phyloP scores from a whole-genome alignment of 92 coral and sea anemone genomes.

The Porites lobata region DNA sequence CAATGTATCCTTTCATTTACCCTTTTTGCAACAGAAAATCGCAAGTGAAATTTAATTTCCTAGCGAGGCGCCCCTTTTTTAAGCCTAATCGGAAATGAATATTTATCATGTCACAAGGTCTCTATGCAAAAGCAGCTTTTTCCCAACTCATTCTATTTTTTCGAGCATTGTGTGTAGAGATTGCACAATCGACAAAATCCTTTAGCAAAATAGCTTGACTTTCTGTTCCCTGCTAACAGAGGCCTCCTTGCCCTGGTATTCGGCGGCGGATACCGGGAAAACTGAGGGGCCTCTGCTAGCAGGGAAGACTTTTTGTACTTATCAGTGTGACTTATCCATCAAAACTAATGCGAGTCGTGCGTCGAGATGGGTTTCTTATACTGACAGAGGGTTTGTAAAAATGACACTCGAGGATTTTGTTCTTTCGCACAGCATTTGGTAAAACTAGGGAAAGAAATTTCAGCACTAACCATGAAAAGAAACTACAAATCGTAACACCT shows the following conservation, averaged over 20 bases:
- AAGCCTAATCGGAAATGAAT: not conserved
- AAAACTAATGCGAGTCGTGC: not conserved
- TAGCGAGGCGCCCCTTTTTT: not conserved
- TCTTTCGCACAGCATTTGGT: conserved; percentile 1
- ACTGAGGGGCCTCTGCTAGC: too few species aligned
- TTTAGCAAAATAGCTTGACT: too few species aligned
- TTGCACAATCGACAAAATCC: not conserved
- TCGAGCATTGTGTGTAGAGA: not conserved
- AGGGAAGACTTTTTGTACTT: too few species aligned
- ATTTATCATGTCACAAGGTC: not conserved
- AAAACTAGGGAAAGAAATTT: not conserved
- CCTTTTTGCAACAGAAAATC: not conserved
- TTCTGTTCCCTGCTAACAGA: too few species aligned
- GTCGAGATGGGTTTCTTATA: not conserved
- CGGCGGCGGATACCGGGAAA: too few species aligned
- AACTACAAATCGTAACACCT: too few species aligned
- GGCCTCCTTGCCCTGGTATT: too few species aligned
- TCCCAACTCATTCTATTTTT: not conserved
- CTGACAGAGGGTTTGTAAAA: not conserved
- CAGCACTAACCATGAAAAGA: not conserved
- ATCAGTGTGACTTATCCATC: too few species aligned
- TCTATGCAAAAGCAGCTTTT: conserved; percentile 3
- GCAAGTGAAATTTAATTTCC: not conserved
- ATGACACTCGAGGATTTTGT: not conserved
- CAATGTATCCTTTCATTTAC: too few species aligned